Conservation (phyloP, 2,888 invertebrate species). For the Cephonodes hylas region DNA sequence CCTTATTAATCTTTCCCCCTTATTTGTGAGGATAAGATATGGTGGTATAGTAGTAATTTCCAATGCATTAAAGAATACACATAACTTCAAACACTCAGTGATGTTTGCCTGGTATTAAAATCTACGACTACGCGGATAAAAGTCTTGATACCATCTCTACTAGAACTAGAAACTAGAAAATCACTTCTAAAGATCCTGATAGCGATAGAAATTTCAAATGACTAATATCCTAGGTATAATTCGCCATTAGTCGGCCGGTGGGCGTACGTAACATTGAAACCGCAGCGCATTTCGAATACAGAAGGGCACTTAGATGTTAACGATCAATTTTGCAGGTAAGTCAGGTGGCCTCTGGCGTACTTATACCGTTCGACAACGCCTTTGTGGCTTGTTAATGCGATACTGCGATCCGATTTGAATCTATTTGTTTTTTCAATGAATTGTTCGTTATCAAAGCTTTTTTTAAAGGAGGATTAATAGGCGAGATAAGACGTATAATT, state of each 20-base stretch:
- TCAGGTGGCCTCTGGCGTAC: slow-evolving; percentile 33
- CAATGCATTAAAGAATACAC: too few relatives aligned
- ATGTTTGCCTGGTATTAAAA: too few relatives aligned
- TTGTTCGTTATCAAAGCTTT: neutral
- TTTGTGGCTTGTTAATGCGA: slow-evolving; percentile 29
- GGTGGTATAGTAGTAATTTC: too few relatives aligned
- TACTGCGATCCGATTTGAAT: slow-evolving; percentile 21
- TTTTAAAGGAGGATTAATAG: neutral
- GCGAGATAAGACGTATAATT: neutral
- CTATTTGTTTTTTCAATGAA: neutral
- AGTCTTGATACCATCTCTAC: too few relatives aligned
- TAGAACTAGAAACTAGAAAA: too few relatives aligned
- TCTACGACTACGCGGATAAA: too few relatives aligned
- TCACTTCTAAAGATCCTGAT: neutral
- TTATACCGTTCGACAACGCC: slow-evolving; percentile 22
- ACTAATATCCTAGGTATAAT: slow-evolving; percentile 19
- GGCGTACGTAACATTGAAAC: slow-evolving; percentile 35
- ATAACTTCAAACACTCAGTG: too few relatives aligned
- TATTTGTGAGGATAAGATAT: too few relatives aligned
- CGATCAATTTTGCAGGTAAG: slow-evolving; percentile 29
- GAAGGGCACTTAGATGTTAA: slow-evolving; percentile 35
- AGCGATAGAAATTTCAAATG: neutral
- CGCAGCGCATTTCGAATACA: slow-evolving; percentile 34
- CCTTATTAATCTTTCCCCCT: too few relatives aligned
- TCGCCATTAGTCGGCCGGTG: slow-evolving; percentile 29